These are phyloP conservation scores for Sinotaia quadrata DNA, from an alignment of 2,888 invertebrate species.

Conservation along the genomic window DNA sequence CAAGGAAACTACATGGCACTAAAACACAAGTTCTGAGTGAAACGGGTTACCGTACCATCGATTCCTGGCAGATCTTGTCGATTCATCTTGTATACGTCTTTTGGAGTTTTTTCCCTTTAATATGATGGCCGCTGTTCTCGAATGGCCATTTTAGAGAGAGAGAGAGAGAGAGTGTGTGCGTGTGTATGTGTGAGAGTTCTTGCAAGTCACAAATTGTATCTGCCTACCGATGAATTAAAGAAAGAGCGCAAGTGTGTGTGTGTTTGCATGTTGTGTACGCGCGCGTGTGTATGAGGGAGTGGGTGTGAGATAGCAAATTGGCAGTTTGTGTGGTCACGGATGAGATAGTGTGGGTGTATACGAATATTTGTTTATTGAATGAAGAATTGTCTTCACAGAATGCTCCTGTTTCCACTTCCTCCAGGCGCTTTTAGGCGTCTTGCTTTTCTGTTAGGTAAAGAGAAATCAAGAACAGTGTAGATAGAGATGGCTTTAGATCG, in stretches of 20 bases:
- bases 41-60: background rate
- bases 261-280: background rate
- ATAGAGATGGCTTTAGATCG: no score
- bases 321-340: background rate
- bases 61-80: background rate
- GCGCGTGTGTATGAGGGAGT: conserved; percentile 8
- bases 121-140: background rate
- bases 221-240: background rate
- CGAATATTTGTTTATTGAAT: background rate
- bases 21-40: no score
- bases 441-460: no score
- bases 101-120: no score
- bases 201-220: background rate
- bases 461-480: no score
- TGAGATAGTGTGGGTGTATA: background rate
- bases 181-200: background rate
- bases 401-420: no score
- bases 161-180: background rate
- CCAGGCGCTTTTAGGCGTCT: no score
- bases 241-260: background rate
- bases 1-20: no score
- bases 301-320: background rate
- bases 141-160: background rate
- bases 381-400: background rate
- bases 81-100: background rate